A percentile compares a stretch with the other conserved stretches of the same genome.
These are phyloP conservation scores for Pardosa pseudoannulata DNA, from an alignment of 2,888 invertebrate species.

Conservation along the genomic window DNA sequence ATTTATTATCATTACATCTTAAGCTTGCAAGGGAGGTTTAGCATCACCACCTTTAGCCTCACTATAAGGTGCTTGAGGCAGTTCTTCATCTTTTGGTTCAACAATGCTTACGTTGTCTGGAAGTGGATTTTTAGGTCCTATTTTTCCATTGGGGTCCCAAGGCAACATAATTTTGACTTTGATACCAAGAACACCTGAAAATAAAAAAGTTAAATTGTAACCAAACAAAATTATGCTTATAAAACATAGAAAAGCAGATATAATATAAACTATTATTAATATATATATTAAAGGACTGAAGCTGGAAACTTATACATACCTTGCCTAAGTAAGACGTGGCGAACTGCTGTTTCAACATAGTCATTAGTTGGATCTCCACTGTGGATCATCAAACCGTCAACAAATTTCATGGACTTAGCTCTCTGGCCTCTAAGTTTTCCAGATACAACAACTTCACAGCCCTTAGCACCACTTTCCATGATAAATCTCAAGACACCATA, in stretches of 20 bases:
- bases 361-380: constrained; percentile 99
- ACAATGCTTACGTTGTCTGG: constrained; percentile 98
- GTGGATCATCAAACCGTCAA: constrained; percentile 99
- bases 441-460: constrained; percentile 98
- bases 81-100: constrained; percentile 96
- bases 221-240: neutral
- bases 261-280: too few species aligned
- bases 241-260: too few species aligned
- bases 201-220: constrained; percentile 16
- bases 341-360: constrained; percentile 98
- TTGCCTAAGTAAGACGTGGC: constrained; percentile 98
- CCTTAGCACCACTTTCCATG: constrained; percentile 97
- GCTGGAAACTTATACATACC: too few species aligned
- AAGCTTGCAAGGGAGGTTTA: constrained; percentile 62
- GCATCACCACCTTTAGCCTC: constrained; percentile 85
- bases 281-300: too few species aligned
- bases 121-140: constrained; percentile 96
- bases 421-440: constrained; percentile 99
- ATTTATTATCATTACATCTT: constrained; percentile 34
- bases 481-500: constrained; percentile 99
- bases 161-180: constrained; percentile 99
- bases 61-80: constrained; percentile 84
- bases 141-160: constrained; percentile 98
- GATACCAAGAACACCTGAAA: constrained; percentile 83
- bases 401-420: constrained; percentile 99